Percentiles rank a stretch among this genome's conserved stretches.
Conservation (phyloP, 2,888 invertebrate genomes). For the Plemyria rubiginata region DNA sequence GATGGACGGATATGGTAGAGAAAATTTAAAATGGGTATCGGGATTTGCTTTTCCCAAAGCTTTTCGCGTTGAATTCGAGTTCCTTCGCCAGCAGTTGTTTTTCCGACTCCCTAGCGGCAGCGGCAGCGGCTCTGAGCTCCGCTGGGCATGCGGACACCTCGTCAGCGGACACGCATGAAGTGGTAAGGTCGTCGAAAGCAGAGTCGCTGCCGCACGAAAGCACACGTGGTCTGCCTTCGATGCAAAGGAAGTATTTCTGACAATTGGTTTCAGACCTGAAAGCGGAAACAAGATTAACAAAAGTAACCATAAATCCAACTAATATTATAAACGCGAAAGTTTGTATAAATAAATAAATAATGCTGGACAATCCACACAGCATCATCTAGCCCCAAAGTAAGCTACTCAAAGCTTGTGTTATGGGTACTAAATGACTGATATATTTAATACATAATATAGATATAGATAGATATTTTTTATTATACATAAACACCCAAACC, state of each 20-base stretch:
- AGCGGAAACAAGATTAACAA: constrained; percentile 39
- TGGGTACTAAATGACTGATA: too few relatives aligned
- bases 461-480: too few relatives aligned
- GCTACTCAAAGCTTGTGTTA: too few relatives aligned
- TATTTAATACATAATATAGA: too few relatives aligned
- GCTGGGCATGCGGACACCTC: constrained; percentile 90
- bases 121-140: constrained; percentile 63
- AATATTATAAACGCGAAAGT: too few relatives aligned
- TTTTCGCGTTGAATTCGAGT: constrained; percentile 50
- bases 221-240: constrained; percentile 89
- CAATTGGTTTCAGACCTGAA: constrained; percentile 87
- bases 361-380: too few relatives aligned
- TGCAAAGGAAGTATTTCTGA: constrained; percentile 91
- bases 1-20: not conserved
- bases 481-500: too few relatives aligned
- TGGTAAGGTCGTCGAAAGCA: constrained; percentile 90
- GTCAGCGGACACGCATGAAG: constrained; percentile 90
- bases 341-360: too few relatives aligned
- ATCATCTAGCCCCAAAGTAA: too few relatives aligned
- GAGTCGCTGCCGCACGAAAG: constrained; percentile 90
- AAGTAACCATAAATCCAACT: too few relatives aligned
- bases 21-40: constrained; percentile 16
- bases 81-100: constrained; percentile 62
- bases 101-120: constrained; percentile 60
- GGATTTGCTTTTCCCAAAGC: constrained; percentile 22